These are phyloP conservation scores for Proteles cristata DNA, from an alignment of 2,113 vertebrate genomes.

Conservation along the genomic window DNA sequence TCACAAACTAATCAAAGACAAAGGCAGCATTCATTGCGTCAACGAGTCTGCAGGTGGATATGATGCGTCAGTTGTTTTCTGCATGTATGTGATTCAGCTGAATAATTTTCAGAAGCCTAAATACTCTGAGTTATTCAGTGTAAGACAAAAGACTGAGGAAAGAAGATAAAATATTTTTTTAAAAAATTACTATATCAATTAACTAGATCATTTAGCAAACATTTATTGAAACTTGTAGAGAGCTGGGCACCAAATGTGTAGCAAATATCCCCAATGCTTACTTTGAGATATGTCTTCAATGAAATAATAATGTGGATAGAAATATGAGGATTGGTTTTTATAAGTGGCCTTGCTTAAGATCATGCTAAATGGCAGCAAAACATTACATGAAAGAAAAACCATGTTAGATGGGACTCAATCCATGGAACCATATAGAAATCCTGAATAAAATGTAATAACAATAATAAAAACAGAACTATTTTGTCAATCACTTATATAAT, in stretches of 20 bases:
- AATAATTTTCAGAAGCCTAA: not conserved
- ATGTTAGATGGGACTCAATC: not conserved
- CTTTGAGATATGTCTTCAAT: not conserved
- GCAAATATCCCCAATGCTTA: not conserved
- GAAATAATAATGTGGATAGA: not conserved
- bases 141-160: not conserved
- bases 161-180: not conserved
- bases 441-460: not conserved
- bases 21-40: not conserved
- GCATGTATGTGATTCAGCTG: not conserved
- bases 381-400: not conserved
- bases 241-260: not conserved
- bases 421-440: not conserved
- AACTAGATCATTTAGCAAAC: not conserved
- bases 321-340: not conserved
- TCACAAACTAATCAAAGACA: constrained; percentile 50
- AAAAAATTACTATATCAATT: not conserved
- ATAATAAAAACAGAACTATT: not conserved
- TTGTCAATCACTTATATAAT: not conserved
- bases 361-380: not conserved
- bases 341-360: not conserved
- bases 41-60: not conserved
- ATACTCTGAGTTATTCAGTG: not conserved
- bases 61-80: not conserved
- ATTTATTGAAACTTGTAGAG: not conserved